Evolutionary conservation across 2,797 vertebrate species (phyloP), one percentile per base, ranked within the genome.

Genomic region (Fringilla coelebs): DNA sequence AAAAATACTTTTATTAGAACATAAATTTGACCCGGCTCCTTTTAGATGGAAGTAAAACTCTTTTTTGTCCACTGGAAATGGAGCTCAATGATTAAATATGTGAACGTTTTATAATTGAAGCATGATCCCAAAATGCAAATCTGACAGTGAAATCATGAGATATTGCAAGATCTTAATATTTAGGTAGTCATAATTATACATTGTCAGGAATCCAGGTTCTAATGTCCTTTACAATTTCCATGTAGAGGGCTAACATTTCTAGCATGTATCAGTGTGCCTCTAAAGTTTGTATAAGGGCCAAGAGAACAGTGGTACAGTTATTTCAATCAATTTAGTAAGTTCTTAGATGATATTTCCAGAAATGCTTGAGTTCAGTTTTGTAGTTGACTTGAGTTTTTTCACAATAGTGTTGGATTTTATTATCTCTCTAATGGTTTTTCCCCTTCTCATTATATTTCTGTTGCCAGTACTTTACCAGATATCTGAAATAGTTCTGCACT

Each of bases 401-500:
- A 79, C 20, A 70, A 43, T 15, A 70, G 13, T 38, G 13, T 29
- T 94, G 55, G 32, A 72, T 84, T 92, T 75, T 68, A 66, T 55
- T 66, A 43, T 65, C 0, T 0, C 17, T 95, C 71, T 34, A 76
- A 63, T n/a, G n/a, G 17, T 22, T 43, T 93, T 91, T 79, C 7
- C 11, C 54, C 41, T 67, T 75, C 73, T 92, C 62, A 51, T 92
- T 57, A 76, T 31, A 76, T 93, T 93, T 87, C 76, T 72, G 51
- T 55, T 65, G 66, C 36, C 83, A 87, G 88, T 63, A 49, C 89
- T 90, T 89, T 55, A 94, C 49, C 79, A 93, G 85, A 71, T 68
- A 90, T 20, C 68, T 67, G 66, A 95, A 95, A 96, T 63, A 73
- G 43, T 74, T 94, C 73, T 55, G 48, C 54, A 62, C 45, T 88